phyloP scores from a whole-genome alignment of 2,888 invertebrate species.

The Digitonthophagus gazella region DNA sequence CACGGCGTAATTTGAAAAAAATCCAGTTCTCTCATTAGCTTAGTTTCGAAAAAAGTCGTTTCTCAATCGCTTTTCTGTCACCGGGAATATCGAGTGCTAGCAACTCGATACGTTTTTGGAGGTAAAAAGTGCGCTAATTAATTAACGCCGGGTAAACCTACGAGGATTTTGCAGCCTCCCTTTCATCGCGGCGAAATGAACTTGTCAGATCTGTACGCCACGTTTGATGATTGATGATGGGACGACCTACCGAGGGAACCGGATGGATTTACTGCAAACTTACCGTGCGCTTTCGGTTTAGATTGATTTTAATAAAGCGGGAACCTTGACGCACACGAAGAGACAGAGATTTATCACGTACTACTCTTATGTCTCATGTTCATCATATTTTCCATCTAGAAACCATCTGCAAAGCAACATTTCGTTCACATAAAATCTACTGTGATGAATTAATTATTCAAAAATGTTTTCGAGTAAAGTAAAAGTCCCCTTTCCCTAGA shows the following conservation, averaged over 20 bases:
- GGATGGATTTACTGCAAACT: not conserved
- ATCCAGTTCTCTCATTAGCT: not conserved
- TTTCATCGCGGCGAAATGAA: not conserved
- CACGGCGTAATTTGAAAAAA: not conserved
- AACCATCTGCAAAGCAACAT: too few species aligned
- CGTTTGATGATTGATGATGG: not conserved
- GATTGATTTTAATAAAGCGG: not conserved
- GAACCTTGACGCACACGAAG: not conserved
- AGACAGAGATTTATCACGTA: not conserved
- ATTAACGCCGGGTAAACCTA: not conserved
- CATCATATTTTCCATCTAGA: not conserved
- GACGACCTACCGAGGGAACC: not conserved
- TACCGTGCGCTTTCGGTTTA: not conserved
- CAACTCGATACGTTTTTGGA: not conserved
- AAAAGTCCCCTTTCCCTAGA: not conserved
- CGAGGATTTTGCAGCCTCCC: not conserved
- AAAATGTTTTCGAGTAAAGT: not conserved
- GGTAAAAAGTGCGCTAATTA: not conserved
- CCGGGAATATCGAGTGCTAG: too few species aligned
- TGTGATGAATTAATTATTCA: not conserved
- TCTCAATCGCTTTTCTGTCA: too few species aligned
- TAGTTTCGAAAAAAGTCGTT: not conserved
- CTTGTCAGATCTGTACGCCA: not conserved
- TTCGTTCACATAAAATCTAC: too few species aligned
- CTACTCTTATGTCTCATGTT: not conserved